Evolutionary conservation across 1,140 invertebrate genomes (phyloP), one percentile per base, ranked within the genome.

Genomic region (Cherax destructor): DNA sequence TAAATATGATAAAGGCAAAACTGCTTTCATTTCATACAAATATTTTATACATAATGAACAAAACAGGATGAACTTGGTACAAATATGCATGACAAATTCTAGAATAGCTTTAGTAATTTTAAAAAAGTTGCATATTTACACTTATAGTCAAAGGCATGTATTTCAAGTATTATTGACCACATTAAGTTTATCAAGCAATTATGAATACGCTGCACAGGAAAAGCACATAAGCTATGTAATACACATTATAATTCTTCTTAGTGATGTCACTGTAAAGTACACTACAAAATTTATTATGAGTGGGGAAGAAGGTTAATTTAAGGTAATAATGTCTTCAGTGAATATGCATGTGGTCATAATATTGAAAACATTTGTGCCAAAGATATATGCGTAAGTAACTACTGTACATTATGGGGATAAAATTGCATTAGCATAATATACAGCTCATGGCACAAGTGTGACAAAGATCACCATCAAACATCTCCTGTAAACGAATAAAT

Each of bases 11-110:
- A 77, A 49, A 61, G 77, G 47, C 24, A 50, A 49, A 91, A 86
- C 24, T 85, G 89, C 89, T 91, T 91, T 91, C 89, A 91, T 91
- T 91, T 91, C 89, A 91, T 91, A 91, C 89, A 91, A 85, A 49
- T 61, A 80, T 61, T 83, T 1, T 81, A 85, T 41, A 85, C 11
- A 65, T 18, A 88, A 79, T 79, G 18, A 86, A 56, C 81, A 91
- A 85, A 61, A 76, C 16, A 86, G 30, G 30, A 91, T 69, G 18
- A 85, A 79, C 16, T 41, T 65, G 24, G 49, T 16, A 80, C 59
- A 52, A 86, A 30, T 79, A 5, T 78, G 76, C 76, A 85, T 86
- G 10, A 72, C 72, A 74, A 47, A 76, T 72, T 86, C 69, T 86
- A 72, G 50, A 76, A 76, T 11, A 76, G 59, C 30, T 30, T 24